Evolutionary conservation across 2,888 invertebrate species (phyloP), one percentile per base, ranked within the genome.

Genomic region (Omphaloscelis lunosa): DNA sequence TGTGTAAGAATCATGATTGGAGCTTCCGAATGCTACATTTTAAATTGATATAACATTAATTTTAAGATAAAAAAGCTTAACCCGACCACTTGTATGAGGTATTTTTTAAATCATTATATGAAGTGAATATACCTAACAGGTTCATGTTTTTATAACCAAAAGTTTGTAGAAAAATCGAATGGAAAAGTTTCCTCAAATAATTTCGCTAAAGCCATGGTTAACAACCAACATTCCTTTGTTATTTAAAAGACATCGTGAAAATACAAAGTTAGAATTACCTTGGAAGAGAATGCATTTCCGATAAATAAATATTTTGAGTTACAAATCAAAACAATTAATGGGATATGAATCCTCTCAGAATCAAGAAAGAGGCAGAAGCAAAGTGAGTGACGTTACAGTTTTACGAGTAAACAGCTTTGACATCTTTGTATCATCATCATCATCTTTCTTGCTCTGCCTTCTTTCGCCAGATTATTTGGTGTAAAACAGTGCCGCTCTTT

Each of bases 1-100:
- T 72, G 68, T 63, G 62, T 74, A 83, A 77, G 78, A 77, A 80
- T 75, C 58, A 74, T 75, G 51, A 73, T 84, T 75, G 56, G 51
- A 71, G 51, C 77, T 80, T 79, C 63, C 66, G 75, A 76, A 85
- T 81, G 69, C 82, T 75, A 77, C 58, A 67, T 67, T 72, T 65
- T 62, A 51, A 63, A 65, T 78, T 73, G 39, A 77, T 77, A 71
- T 45, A 61, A 69, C 17, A 59, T 75, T 61, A 45, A 51, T 61
- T 80, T 39, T 70, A 79, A 59, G 45, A 59, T 66, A 82, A 65
- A 41, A 82, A 67, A 70, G 56, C 72, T 75, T 82, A 86, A 70
- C n/a, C 56, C 41, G 34, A 61, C 23, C 51, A 72, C 20, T 56
- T 63, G 69, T 67, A 62, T 75, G 71, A 85, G 61, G 70, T 72